These are phyloP conservation scores for Carcinoscorpius rotundicauda DNA, from an alignment of 1,140 invertebrate species.

Conservation along the genomic window DNA sequence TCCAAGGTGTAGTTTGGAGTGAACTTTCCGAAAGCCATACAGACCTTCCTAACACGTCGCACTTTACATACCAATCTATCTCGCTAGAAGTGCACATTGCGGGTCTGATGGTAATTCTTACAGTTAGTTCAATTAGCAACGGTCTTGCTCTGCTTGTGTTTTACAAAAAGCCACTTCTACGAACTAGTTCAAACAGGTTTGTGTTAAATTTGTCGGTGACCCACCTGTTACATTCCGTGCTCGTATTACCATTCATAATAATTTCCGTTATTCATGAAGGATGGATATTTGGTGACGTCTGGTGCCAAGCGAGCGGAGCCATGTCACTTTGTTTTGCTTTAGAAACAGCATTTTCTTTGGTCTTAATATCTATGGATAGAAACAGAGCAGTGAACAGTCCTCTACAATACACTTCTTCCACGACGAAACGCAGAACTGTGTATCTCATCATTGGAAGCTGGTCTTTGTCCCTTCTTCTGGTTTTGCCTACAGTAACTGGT, in stretches of 20 bases:
- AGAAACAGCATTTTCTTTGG: conserved; percentile 52
- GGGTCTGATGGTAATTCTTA: too few species aligned
- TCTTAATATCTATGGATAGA: conserved; percentile 71
- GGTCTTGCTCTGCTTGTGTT: conserved; percentile 45
- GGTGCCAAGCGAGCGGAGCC: conserved; percentile 40
- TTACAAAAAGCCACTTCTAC: conserved; percentile 41
- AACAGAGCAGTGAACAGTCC: conserved; percentile 78
- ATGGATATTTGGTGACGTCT: conserved; percentile 30
- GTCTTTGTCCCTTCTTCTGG: conserved; percentile 11
- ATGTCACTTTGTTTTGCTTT: conserved; percentile 40
- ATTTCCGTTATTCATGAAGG: conserved; percentile 30
- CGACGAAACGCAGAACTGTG: conserved; percentile 56
- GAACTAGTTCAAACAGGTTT: conserved; percentile 53
- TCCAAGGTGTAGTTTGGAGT: too few species aligned
- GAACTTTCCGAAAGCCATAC: too few species aligned
- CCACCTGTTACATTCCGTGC: conserved; percentile 47
- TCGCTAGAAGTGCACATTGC: too few species aligned
- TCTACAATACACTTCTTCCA: conserved; percentile 61
- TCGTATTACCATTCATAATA: conserved; percentile 46
- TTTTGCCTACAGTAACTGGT: conserved; percentile 8
- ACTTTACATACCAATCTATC: too few species aligned
- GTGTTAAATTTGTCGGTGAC: conserved; percentile 53
- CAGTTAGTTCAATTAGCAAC: conserved; percentile 38
- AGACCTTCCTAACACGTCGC: too few species aligned
- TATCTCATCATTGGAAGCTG: conserved; percentile 45